These are phyloP conservation scores for Sarcophaga carnaria DNA, from an alignment of 2,888 invertebrate species.

Conservation along the genomic window DNA sequence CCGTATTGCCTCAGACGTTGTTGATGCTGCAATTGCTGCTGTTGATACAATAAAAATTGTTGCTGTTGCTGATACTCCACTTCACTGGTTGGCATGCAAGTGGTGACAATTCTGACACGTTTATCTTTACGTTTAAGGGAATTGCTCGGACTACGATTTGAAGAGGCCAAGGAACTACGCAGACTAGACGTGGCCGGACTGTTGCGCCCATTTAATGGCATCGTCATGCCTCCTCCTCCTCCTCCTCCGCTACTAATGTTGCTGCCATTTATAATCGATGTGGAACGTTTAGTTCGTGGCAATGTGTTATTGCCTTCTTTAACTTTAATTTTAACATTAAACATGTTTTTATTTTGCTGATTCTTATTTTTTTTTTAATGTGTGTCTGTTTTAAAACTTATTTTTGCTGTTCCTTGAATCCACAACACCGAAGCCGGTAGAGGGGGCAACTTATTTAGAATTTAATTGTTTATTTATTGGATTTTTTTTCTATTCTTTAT, in stretches of 20 bases:
- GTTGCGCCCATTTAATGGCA: constrained; percentile 74
- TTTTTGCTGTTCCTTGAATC: background rate
- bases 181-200: constrained; percentile 79
- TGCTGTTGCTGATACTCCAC: constrained; percentile 64
- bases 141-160: constrained; percentile 78
- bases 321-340: constrained; percentile 82
- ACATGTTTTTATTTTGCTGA: constrained; percentile 74
- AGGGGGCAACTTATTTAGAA: constrained; percentile 36
- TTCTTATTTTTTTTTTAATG: constrained; percentile 23
- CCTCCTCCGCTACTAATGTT: constrained; percentile 27
- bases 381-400: background rate
- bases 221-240: constrained; percentile 28
- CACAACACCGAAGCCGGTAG: background rate
- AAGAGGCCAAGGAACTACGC: constrained; percentile 80
- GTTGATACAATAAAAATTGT: constrained; percentile 45
- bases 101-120: constrained; percentile 81
- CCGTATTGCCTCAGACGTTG: constrained; percentile 59
- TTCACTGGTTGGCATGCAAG: constrained; percentile 72
- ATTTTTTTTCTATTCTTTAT: constrained; percentile 35
- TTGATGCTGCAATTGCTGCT: constrained; percentile 55
- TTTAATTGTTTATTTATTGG: constrained; percentile 57
- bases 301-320: constrained; percentile 81
- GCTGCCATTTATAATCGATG: constrained; percentile 67
- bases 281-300: constrained; percentile 77
- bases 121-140: constrained; percentile 80